A percentile compares a stretch with the other conserved stretches of the same genome.
These are phyloP conservation scores for Linnaemya vulpina DNA, from an alignment of 2,888 invertebrate species.

Conservation along the genomic window DNA sequence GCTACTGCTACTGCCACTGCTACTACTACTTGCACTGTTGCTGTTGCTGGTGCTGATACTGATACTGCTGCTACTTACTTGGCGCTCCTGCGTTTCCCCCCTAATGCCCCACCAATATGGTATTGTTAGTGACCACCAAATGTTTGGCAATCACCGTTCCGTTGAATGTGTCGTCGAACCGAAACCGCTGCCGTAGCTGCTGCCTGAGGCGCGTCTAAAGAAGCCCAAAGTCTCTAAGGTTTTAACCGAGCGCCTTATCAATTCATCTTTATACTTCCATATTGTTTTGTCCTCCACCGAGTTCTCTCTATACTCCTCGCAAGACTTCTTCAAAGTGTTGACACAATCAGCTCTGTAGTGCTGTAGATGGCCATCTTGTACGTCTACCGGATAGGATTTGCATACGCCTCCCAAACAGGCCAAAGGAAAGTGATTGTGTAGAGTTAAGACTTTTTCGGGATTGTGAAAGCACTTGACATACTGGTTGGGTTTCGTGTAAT, in stretches of 20 bases:
- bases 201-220: constrained; percentile 77
- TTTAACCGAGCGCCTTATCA: constrained; percentile 88
- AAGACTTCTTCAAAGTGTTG: constrained; percentile 91
- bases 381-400: constrained; percentile 92
- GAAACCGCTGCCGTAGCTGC: constrained; percentile 73
- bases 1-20: neutral
- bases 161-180: constrained; percentile 80
- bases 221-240: constrained; percentile 90
- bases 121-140: constrained; percentile 73
- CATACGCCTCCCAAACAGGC: constrained; percentile 93
- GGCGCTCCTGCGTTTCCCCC: constrained; percentile 20
- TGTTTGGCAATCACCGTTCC: constrained; percentile 82
- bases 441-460: constrained; percentile 92
- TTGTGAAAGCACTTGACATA: constrained; percentile 97
- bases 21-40: constrained; percentile 6
- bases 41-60: constrained; percentile 20
- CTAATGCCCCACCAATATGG: constrained; percentile 69
- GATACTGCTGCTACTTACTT: constrained; percentile 39
- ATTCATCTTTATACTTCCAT: constrained; percentile 92
- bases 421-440: constrained; percentile 96
- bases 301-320: constrained; percentile 91
- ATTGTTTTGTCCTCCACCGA: constrained; percentile 93
- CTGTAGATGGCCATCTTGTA: constrained; percentile 93
- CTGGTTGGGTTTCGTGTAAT: constrained; percentile 96
- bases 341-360: constrained; percentile 98